Evolutionary conservation across 2,888 invertebrate species (phyloP).

Genomic region (Mayetiola destructor): DNA sequence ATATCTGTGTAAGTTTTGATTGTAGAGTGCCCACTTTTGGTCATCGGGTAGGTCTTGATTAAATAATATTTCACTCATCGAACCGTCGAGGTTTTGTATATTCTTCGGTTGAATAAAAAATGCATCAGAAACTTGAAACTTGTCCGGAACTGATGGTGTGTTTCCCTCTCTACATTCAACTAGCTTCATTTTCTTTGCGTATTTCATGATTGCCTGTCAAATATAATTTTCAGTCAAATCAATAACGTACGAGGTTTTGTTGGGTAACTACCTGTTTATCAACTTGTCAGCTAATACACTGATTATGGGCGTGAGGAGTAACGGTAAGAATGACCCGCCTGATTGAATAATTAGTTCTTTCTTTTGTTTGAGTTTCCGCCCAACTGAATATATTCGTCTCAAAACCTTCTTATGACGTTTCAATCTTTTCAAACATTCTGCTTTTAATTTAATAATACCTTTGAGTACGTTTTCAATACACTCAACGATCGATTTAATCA

Average conservation of each 20-base stretch:
- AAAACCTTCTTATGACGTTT: background rate
- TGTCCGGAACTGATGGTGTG: background rate
- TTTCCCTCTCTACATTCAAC: background rate
- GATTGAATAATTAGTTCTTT: background rate
- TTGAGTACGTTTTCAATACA: background rate
- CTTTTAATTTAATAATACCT: background rate
- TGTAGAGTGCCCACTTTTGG: background rate
- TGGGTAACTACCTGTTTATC: too few relatives aligned
- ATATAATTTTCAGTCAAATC: too few relatives aligned
- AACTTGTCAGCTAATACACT: background rate
- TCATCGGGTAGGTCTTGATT: background rate
- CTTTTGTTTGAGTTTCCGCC: background rate
- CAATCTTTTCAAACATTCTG: background rate
- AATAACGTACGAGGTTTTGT: too few relatives aligned
- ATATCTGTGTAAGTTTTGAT: background rate
- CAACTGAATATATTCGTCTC: background rate
- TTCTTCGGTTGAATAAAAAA: background rate
- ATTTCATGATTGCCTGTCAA: background rate
- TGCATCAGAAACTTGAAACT: background rate
- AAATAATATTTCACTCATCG: background rate
- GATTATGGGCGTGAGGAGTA: background rate
- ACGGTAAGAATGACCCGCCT: background rate
- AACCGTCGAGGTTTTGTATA: background rate
- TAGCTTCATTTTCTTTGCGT: background rate
- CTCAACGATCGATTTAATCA: conserved; percentile 6